These are phyloP conservation scores for Thera obeliscata DNA, from an alignment of 2,888 invertebrate species.

Conservation along the genomic window DNA sequence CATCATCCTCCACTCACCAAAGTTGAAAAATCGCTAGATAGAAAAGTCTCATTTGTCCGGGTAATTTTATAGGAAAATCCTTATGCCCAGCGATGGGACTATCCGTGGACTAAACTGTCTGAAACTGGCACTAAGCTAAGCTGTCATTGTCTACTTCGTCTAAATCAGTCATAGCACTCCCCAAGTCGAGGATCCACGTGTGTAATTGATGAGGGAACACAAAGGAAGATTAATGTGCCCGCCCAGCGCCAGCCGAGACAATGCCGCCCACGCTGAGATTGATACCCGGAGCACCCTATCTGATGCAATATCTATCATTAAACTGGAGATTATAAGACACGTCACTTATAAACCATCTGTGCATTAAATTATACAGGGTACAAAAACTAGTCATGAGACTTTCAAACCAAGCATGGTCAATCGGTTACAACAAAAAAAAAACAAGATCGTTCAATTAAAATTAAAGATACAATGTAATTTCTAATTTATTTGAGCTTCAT, in stretches of 20 bases:
- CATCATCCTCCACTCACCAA: too few relatives aligned
- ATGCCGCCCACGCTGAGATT: conserved; percentile 52
- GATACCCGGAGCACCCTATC: conserved; percentile 42
- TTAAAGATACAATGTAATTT: too few relatives aligned
- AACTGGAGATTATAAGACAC: conserved; percentile 1
- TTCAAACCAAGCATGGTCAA: too few relatives aligned
- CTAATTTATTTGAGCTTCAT: too few relatives aligned
- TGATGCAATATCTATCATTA: conserved; percentile 19
- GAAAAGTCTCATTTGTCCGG: too few relatives aligned
- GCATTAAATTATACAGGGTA: not conserved
- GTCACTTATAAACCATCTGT: not conserved
- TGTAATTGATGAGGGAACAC: conserved; percentile 55
- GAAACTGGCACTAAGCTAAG: not conserved
- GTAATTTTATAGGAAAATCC: too few relatives aligned
- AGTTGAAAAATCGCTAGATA: too few relatives aligned
- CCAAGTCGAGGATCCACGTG: conserved; percentile 15
- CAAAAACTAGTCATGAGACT: too few relatives aligned
- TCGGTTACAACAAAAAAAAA: too few relatives aligned
- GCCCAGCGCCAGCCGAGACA: conserved; percentile 52
- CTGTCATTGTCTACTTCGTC: not conserved
- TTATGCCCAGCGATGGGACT: too few relatives aligned
- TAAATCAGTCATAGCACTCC: conserved; percentile 15
- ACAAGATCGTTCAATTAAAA: too few relatives aligned
- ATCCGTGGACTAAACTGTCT: not conserved
- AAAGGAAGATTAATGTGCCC: conserved; percentile 60